Base-by-base conservation (phyloP, 1,140 invertebrate genomes). In the Adelges cooleyi region DNA sequence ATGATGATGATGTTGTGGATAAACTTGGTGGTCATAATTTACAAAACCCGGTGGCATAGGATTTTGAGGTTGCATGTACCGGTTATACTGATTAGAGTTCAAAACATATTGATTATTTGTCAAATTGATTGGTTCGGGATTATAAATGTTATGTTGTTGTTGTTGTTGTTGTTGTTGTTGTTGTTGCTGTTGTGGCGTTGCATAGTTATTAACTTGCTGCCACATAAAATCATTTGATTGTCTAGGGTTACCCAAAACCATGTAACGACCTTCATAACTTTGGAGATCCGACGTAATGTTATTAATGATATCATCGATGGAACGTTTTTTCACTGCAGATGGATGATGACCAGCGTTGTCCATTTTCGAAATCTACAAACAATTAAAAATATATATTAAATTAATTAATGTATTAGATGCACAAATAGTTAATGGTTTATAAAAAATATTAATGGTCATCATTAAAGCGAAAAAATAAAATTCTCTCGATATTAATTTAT, bases 301-400 rank as follows among this genome's bases (percentile, higher is more conserved):
- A 66, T 81, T 78, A 23, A 83, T 82, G 56, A 83, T 81, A 71
- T 82, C 80, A 70, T 83, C 81, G 68, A 82, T 74, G 15, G 80
- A 74, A 50, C 72, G 71, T 66, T 75, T 77, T 67, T 71, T 72
- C n/a, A 59, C 42, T 0, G 53, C 27, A 18, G 56, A 62, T 29
- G 27, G 40, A 48, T 62, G 56, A 62, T 48, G 56, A 13, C 18
- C 10, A 15, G 25, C 25, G 3, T 62, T 62, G 10, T 62, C 56
- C 56, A 62, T 62, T 13, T 62, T 48, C 23, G n/a, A n/a, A n/a
- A n/a, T n/a, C n/a, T n/a, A n/a, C n/a, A n/a, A n/a, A n/a, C n/a
- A n/a, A n/a, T n/a, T n/a, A n/a, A n/a, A n/a, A n/a, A n/a, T n/a
- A n/a, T n/a, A n/a, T n/a, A n/a, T n/a, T n/a, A n/a, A n/a, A n/a